These are phyloP conservation scores for Notoglanidium macrostoma DNA, from an alignment of 2,797 vertebrate genomes.

Conservation along the genomic window DNA sequence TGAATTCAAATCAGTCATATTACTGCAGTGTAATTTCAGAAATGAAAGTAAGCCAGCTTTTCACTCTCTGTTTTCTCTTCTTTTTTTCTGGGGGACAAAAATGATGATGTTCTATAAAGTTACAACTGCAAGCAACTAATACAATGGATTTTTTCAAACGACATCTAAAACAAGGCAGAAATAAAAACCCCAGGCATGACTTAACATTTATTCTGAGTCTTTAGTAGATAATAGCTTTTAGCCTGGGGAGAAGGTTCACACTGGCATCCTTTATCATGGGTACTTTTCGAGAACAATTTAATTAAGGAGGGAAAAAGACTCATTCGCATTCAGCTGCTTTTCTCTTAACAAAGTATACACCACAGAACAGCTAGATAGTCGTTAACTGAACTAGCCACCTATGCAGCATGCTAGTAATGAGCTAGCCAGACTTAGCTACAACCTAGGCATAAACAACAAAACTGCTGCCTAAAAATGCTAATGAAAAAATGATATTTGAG, in stretches of 20 bases:
- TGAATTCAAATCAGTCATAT: conserved; percentile 4
- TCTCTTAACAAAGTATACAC: neutral
- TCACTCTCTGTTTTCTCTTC: neutral
- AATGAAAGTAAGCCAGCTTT: neutral
- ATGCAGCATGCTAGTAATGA: neutral
- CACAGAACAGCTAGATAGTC: neutral
- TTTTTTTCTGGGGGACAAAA: neutral
- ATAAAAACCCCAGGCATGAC: conserved; percentile 54
- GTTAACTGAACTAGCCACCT: neutral
- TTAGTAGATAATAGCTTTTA: conserved; percentile 61
- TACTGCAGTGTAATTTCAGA: conserved; percentile 2
- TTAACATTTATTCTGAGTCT: conserved; percentile 49
- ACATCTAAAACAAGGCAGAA: conserved; percentile 51
- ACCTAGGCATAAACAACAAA: neutral
- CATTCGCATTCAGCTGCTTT: neutral
- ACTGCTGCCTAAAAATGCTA: neutral
- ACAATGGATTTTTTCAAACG: conserved; percentile 12
- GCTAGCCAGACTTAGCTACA: neutral
- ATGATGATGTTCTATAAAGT: conserved; percentile 1
- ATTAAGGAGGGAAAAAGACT: conserved; percentile 6
- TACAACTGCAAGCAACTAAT: conserved; percentile 19
- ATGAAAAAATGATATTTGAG: neutral
- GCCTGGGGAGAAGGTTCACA: conserved; percentile 49
- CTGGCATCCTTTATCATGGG: conserved; percentile 29
- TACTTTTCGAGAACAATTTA: conserved; percentile 23